Evolutionary conservation across 2,113 vertebrate species (phyloP), one percentile per base, ranked within the genome.

Genomic region (Muscicapa adusta): DNA sequence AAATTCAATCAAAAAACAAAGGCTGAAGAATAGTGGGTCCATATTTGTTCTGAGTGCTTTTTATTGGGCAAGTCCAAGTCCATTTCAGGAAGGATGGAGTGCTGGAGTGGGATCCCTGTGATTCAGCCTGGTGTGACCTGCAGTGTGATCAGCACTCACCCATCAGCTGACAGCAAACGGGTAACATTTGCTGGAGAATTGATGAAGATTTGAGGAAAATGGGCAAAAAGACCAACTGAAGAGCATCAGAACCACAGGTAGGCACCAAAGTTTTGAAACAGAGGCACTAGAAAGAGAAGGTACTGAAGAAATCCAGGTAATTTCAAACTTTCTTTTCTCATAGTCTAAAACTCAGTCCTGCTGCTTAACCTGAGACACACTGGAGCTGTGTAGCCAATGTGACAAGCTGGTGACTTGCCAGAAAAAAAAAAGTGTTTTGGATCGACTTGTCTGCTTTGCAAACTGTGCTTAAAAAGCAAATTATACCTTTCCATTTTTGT

Each of bases 371-470:
- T 19, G 29, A 43, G 50, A 65, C 54, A n/a, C 24, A 3, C 68
- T 26, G 8, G 29, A 36, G 40, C 18, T 17, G 16, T 28, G 18
- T 14, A n/a, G 58, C 45, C 34, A 62, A 8, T 0, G 0, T 5
- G 1, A 51, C 34, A 47, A 54, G 33, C 62, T 4, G 3, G 23
- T 80, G 42, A 60, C 33, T 54, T 42, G 18, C 18, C 50, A 68
- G 54, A 4, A 42, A 45, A 85, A 61, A 47, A 66, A 47, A n/a
- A 8, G 19, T 25, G 25, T 1, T 92, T 40, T 67, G 53, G 33
- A 29, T 57, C 0, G 0, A 33, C 29, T 67, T 38, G 18, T 20
- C 26, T 25, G 58, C 15, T 78, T 53, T 60, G 36, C 14, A n/a
- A 57, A 42, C 42, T 14, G 5, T 38, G 34, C 31, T 74, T 53